phyloP scores from a whole-genome alignment of 2,888 invertebrate genomes.

The Germaria angustata region DNA sequence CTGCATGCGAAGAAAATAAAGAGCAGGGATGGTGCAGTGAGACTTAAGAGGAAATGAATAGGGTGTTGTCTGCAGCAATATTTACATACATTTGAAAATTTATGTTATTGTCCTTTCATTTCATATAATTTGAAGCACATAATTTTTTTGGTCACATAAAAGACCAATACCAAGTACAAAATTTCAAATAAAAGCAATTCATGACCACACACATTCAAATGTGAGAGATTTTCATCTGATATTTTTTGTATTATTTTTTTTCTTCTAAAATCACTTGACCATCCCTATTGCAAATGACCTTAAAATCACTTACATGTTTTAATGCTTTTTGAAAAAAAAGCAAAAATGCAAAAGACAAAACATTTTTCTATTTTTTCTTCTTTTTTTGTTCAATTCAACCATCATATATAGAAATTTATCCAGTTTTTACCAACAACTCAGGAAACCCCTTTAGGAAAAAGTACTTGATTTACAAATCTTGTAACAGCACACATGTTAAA shows the following conservation, averaged over 20 bases:
- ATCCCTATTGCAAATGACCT: slow-evolving; percentile 17
- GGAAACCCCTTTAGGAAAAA: slow-evolving; percentile 43
- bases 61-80: background rate
- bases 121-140: too few relatives aligned
- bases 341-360: background rate
- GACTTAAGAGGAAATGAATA: background rate
- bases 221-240: background rate
- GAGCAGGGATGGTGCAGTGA: background rate
- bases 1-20: background rate
- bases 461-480: slow-evolving; percentile 45
- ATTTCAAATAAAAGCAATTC: too few relatives aligned
- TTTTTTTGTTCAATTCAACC: background rate
- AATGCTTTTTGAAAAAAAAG: background rate
- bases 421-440: slow-evolving; percentile 45
- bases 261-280: slow-evolving; percentile 6
- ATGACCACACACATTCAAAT: background rate
- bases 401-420: slow-evolving; percentile 34
- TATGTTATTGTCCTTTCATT: too few relatives aligned
- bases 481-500: slow-evolving; percentile 47
- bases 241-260: background rate
- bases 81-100: background rate
- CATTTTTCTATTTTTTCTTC: background rate
- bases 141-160: too few relatives aligned
- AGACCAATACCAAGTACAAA: too few relatives aligned
- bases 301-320: slow-evolving; percentile 18